These are phyloP conservation scores for Vulpes vulpes DNA, from an alignment of 2,113 vertebrate genomes.

Conservation along the genomic window DNA sequence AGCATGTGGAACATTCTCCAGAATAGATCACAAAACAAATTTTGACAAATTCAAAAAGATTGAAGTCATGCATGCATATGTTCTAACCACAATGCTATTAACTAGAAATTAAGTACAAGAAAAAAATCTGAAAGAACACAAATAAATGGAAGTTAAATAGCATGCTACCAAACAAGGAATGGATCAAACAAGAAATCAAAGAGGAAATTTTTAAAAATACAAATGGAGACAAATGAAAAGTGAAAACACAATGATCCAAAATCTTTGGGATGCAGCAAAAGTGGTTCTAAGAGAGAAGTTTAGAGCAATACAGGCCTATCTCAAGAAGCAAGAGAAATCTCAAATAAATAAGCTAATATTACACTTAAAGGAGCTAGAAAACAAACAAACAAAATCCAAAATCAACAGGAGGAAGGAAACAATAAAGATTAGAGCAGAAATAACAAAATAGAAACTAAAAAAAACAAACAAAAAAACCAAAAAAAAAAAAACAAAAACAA, in stretches of 20 bases:
- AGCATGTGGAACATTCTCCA: not conserved
- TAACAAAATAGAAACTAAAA: not conserved
- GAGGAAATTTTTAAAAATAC: not conserved
- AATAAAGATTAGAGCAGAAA: not conserved
- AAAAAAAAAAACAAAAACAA: not conserved
- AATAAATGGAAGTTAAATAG: not conserved
- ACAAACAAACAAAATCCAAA: not conserved
- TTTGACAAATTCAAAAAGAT: not conserved
- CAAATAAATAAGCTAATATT: not conserved
- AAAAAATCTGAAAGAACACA: not conserved
- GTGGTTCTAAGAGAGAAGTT: not conserved
- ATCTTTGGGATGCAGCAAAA: not conserved
- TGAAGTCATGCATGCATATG: not conserved
- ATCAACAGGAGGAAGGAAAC: not conserved
- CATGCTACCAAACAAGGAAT: not conserved
- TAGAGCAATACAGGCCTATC: not conserved
- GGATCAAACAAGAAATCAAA: not conserved
- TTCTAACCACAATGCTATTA: not conserved
- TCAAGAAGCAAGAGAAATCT: not conserved
- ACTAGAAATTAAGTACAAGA: not conserved
- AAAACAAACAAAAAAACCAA: not conserved
- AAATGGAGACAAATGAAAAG: not conserved
- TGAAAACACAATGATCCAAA: not conserved
- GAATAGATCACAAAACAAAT: not conserved
- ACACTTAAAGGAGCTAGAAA: not conserved